These are phyloP conservation scores for Setipinna tenuifilis DNA, from an alignment of 2,797 vertebrate genomes.

Conservation along the genomic window DNA sequence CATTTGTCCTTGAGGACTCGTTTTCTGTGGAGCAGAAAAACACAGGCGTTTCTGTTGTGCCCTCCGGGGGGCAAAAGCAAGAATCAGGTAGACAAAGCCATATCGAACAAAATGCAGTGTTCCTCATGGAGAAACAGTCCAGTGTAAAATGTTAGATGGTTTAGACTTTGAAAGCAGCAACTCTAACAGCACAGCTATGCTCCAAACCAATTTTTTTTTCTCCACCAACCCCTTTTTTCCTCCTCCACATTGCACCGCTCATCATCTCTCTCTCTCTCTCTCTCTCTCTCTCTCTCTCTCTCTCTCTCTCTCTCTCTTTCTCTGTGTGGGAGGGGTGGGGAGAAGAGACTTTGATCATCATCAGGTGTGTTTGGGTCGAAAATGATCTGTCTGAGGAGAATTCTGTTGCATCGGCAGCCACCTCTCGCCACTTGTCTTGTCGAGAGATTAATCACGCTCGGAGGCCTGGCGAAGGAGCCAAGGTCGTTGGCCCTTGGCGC, in stretches of 20 bases:
- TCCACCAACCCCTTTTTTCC: constrained; percentile 35
- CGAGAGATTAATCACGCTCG: constrained; percentile 77
- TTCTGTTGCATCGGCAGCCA: constrained; percentile 66
- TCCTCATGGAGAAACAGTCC: constrained; percentile 61
- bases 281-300: background rate
- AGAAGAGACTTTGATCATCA: constrained; percentile 61
- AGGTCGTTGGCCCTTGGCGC: constrained; percentile 68
- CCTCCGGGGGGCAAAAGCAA: constrained; percentile 63
- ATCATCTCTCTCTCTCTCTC: background rate
- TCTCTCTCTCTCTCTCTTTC: background rate
- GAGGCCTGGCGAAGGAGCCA: constrained; percentile 63
- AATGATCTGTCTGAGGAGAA: constrained; percentile 66
- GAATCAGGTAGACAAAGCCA: constrained; percentile 57
- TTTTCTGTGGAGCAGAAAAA: constrained; percentile 65
- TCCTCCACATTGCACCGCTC: constrained; percentile 22
- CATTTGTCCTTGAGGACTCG: constrained; percentile 71
- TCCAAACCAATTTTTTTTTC: constrained; percentile 45
- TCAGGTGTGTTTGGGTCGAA: constrained; percentile 64
- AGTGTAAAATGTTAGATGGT: constrained; percentile 62
- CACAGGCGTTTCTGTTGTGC: constrained; percentile 51
- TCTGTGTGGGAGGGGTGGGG: constrained; percentile 31
- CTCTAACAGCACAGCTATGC: constrained; percentile 37
- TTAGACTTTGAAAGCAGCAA: constrained; percentile 36
- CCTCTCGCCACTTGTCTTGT: constrained; percentile 73
- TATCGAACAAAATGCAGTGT: constrained; percentile 62